Percentiles rank a stretch among this genome's conserved stretches.
Evolutionary conservation across 2,888 invertebrate species (phyloP).

Genomic region (Drosophila algonquin): DNA sequence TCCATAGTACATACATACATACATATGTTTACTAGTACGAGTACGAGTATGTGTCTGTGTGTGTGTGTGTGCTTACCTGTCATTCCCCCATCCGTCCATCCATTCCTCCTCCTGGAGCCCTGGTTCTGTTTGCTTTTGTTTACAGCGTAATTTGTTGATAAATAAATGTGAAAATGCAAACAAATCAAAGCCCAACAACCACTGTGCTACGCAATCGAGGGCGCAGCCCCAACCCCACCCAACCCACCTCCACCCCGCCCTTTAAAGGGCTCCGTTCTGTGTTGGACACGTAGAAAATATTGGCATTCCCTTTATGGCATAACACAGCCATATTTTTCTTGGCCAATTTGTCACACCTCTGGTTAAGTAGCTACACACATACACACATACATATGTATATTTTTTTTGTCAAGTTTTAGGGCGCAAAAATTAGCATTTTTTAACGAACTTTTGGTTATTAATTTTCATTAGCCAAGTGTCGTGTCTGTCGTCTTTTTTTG

Average conservation of each 20-base stretch:
- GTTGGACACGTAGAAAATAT: slow-evolving; percentile 53
- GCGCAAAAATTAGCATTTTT: slow-evolving; percentile 67
- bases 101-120: slow-evolving; percentile 3
- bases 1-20: slow-evolving; percentile 41
- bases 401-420: slow-evolving; percentile 27
- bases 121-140: slow-evolving; percentile 57
- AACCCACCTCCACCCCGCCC: not conserved
- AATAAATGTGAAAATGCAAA: slow-evolving; percentile 68
- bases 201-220: slow-evolving; percentile 68
- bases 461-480: slow-evolving; percentile 39
- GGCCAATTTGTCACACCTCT: slow-evolving; percentile 55
- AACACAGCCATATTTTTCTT: slow-evolving; percentile 16
- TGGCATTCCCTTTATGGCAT: slow-evolving; percentile 33
- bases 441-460: slow-evolving; percentile 39
- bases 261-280: slow-evolving; percentile 40
- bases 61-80: slow-evolving; percentile 38
- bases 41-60: slow-evolving; percentile 22
- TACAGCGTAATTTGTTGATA: slow-evolving; percentile 68
- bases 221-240: not conserved
- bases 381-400: no score
- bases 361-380: slow-evolving; percentile 34
- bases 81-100: slow-evolving; percentile 11
- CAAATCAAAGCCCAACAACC: slow-evolving; percentile 52
- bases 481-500: slow-evolving; percentile 20
- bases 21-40: not conserved